Conservation (phyloP, 2,888 invertebrate species). For the Chrysotoxum bicinctum region DNA sequence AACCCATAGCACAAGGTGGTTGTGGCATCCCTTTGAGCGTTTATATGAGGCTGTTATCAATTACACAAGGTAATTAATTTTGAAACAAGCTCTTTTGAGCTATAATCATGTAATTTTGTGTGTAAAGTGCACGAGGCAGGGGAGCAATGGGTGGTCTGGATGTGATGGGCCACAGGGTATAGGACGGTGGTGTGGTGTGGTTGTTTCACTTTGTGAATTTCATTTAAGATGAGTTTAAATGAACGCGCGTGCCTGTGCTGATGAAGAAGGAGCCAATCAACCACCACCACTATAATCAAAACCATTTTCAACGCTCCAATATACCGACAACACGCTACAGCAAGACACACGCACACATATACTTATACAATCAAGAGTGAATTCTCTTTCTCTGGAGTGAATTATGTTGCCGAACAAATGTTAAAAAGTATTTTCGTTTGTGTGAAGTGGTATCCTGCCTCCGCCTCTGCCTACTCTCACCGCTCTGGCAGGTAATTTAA, state of each 20-base stretch:
- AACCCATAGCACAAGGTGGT: conserved; percentile 25
- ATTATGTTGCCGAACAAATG: conserved; percentile 69
- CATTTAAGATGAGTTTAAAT: conserved; percentile 68
- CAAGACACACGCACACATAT: neutral
- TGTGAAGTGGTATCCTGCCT: conserved; percentile 54
- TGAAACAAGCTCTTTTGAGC: conserved; percentile 72
- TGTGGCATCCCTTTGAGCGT: conserved; percentile 71
- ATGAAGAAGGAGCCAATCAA: conserved; percentile 58
- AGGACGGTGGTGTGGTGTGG: neutral
- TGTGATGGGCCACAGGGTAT: conserved; percentile 8
- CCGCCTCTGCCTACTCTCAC: neutral
- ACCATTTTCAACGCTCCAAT: neutral
- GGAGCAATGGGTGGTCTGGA: neutral
- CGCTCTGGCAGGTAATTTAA: conserved; percentile 68
- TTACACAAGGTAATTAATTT: conserved; percentile 74
- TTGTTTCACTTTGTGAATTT: conserved; percentile 70
- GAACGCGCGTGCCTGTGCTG: conserved; percentile 64
- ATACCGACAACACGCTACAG: neutral
- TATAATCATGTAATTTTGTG: conserved; percentile 73
- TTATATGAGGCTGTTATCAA: conserved; percentile 73
- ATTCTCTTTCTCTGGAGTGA: conserved; percentile 37
- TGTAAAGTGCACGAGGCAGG: conserved; percentile 63
- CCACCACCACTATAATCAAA: conserved; percentile 27
- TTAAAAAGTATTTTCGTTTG: conserved; percentile 61
- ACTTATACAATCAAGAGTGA: conserved; percentile 13